Base-by-base conservation (phyloP, 2,888 invertebrate species). In the Euplexia lucipara region DNA sequence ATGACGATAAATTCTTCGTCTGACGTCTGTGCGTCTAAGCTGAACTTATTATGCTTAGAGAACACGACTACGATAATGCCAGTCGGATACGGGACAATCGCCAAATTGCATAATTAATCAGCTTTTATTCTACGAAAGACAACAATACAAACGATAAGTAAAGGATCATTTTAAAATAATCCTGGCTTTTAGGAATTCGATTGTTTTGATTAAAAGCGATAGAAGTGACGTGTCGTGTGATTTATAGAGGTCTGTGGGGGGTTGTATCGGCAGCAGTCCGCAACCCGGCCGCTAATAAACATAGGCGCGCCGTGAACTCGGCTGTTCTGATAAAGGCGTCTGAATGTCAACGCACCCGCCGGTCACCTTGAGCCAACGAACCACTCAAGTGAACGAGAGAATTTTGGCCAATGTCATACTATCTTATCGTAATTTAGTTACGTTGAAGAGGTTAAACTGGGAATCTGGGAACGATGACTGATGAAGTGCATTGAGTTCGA, bases 261-360 rank as follows among this genome's bases (percentile, higher is more conserved):
- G 45, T 58, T 62, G 71, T 70, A 52, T 78, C 80, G 79, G 81
- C 60, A 76, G 62, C 68, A 70, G 72, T 75, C 68, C 65, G 62
- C 71, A 75, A 68, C 79, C 83, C 79, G 78, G 78, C 79, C 83
- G 83, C 83, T 86, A 86, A 87, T 86, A 88, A 88, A 86, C 83
- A 85, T 86, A 85, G 85, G 86, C 85, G 86, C 87, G 86, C 81
- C 83, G 84, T 84, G 86, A 85, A 86, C 84, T 83, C 87, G 86
- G 79, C 82, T 83, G 83, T 83, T 86, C 87, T 87, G 89, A 90
- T 91, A 92, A 90, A 91, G 91, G 86, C 91, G 91, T 92, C 92
- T 93, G 92, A 93, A 93, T 93, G 93, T 93, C 92, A 92, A 91
- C 93, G 92, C 87, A 90, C 91, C 88, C 88, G 86, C 79, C 92